These are phyloP conservation scores for Andrena flavipes DNA, from an alignment of 2,888 invertebrate species.

Conservation along the genomic window DNA sequence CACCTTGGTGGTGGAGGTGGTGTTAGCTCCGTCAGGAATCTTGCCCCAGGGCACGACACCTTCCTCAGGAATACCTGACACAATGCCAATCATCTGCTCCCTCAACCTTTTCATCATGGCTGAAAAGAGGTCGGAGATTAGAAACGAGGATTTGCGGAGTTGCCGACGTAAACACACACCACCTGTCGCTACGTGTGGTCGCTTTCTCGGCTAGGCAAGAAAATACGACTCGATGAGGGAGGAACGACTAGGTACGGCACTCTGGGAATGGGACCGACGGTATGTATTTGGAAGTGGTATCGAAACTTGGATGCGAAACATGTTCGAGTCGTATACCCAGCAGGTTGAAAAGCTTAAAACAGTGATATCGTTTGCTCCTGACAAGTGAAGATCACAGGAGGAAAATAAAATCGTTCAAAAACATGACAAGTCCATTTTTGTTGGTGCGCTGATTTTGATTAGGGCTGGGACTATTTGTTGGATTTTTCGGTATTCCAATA, in stretches of 20 bases:
- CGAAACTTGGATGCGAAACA: no score
- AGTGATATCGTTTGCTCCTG: no score
- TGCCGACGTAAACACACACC: constrained; percentile 11
- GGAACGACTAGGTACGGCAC: neutral
- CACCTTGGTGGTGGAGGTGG: constrained; percentile 82
- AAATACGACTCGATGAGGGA: neutral
- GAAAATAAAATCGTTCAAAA: no score
- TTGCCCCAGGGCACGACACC: constrained; percentile 67
- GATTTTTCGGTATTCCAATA: no score
- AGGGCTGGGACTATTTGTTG: no score
- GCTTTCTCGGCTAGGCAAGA: neutral
- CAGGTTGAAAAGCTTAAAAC: no score
- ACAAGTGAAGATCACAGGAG: no score
- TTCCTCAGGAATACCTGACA: constrained; percentile 63
- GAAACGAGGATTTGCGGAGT: constrained; percentile 15
- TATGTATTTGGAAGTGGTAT: no score
- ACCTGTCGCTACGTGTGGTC: constrained; percentile 7
- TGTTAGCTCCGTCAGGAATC: constrained; percentile 80
- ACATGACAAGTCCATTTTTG: no score
- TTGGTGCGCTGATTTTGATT: no score
- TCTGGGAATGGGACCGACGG: neutral
- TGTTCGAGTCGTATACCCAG: no score
- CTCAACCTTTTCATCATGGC: constrained; percentile 72
- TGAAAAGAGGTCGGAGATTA: constrained; percentile 68
- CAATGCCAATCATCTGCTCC: constrained; percentile 70